Evolutionary conservation across 2,113 vertebrate genomes (phyloP).

Genomic region (Salvelinus sp.): DNA sequence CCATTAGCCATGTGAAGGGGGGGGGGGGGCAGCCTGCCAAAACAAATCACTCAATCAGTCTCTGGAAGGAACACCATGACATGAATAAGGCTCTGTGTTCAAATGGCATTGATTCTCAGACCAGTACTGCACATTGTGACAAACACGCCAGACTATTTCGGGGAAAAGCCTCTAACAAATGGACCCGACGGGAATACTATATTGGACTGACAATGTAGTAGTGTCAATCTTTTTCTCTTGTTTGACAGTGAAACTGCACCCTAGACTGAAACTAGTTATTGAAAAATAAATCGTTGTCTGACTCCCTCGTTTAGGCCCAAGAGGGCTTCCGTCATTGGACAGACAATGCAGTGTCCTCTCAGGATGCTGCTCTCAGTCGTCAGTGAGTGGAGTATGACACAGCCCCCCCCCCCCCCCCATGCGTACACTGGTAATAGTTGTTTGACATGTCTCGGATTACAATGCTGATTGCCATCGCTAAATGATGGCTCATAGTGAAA

Average conservation of each 20-base stretch:
- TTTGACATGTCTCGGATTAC: conserved; percentile 51
- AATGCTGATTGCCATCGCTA: conserved; percentile 22
- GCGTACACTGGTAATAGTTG: conserved; percentile 36
- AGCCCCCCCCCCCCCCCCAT: conserved; percentile 14
- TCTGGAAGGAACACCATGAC: background rate
- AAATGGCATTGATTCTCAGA: conserved; percentile 23
- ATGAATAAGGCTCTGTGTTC: conserved; percentile 7
- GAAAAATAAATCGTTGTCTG: background rate
- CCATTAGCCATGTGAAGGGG: background rate
- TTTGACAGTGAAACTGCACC: too few relatives aligned
- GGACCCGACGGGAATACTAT: too few relatives aligned
- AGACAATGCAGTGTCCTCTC: conserved; percentile 1
- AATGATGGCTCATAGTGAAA: conserved; percentile 43
- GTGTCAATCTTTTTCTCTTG: too few relatives aligned
- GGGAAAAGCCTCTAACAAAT: too few relatives aligned
- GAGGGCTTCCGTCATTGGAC: background rate
- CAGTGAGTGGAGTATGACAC: conserved; percentile 29
- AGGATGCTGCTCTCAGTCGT: background rate
- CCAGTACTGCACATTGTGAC: conserved; percentile 3
- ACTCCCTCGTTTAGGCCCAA: conserved; percentile 21
- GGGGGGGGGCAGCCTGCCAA: conserved; percentile 19
- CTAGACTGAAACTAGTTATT: conserved; percentile 13
- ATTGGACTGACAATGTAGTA: too few relatives aligned
- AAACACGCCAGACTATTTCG: too few relatives aligned
- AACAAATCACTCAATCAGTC: conserved; percentile 32